Base-by-base conservation (phyloP, 1,140 invertebrate genomes). In the Bombus waltoni region DNA sequence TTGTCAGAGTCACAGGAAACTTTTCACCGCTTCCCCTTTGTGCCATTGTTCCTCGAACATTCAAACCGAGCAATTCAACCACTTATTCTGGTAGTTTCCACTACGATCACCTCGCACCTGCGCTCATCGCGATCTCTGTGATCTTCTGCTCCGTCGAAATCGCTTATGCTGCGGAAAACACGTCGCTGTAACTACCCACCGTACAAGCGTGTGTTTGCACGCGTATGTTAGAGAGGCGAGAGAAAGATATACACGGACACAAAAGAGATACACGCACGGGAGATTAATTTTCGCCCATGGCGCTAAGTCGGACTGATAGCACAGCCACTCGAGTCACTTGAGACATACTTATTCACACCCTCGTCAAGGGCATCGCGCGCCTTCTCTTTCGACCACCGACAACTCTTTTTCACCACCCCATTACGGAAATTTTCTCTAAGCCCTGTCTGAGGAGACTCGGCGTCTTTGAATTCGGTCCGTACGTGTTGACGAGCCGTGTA, bases 271-370 rank as follows among this genome's bases (percentile, higher is more conserved):
- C 86, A 91, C 22, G 71, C 84, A 72, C 75, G 73, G 38, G 81
- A 86, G 73, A 92, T 93, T 93, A 92, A 92, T 93, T 93, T 92
- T 89, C 88, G 87, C 82, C 78, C 80, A 74, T 75, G 73, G 42
- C 59, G 76, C 75, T 74, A 82, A 80, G 73, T 84, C 74, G 70
- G 74, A 90, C 83, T 88, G 88, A 92, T 92, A 91, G 87, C 77
- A 73, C 53, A 87, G 88, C 83, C 89, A 91, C 93, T 93, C 86
- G 89, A 89, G 88, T 86, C 91, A 92, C 93, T 93, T 72, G 92
- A 93, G 93, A 93, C 93, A 78, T 87, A 92, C 93, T 93, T 93
- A 93, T 93, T 93, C 93, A 89, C 92, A 92, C 92, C 90, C 89
- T 92, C 88, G 87, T 93, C 92, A 93, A 93, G 90, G 85, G 82